These are phyloP conservation scores for Phalacrocorax aristotelis DNA, from an alignment of 2,113 vertebrate species.

Conservation along the genomic window DNA sequence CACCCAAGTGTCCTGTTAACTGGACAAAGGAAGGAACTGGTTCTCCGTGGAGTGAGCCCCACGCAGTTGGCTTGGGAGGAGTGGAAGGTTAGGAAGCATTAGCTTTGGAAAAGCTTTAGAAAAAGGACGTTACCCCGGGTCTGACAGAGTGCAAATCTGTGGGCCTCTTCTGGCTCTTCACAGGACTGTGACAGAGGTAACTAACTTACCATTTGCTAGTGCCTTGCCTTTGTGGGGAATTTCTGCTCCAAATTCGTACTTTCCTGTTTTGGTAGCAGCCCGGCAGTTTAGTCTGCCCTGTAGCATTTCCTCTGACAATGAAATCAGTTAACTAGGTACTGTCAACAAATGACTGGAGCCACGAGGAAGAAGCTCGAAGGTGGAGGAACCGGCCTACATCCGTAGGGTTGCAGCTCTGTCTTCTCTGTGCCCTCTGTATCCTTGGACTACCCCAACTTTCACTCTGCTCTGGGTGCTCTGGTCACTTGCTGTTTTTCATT, in stretches of 20 bases:
- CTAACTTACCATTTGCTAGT: neutral
- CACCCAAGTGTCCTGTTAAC: neutral
- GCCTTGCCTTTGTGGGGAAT: neutral
- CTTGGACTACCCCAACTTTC: neutral
- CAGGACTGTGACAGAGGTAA: neutral
- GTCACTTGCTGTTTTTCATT: neutral
- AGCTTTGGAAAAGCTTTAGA: neutral
- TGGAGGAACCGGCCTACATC: neutral
- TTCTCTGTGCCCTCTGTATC: neutral
- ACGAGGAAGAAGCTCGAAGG: neutral
- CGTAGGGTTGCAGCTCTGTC: neutral
- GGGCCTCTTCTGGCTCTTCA: neutral
- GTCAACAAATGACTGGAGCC: neutral
- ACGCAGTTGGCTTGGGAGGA: neutral
- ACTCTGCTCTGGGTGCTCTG: accelerated
- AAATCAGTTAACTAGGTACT: neutral
- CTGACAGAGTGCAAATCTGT: neutral
- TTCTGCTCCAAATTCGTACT: neutral
- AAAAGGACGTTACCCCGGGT: neutral
- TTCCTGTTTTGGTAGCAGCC: neutral
- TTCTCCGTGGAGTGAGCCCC: neutral
- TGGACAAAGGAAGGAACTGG: neutral
- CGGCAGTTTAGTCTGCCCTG: neutral
- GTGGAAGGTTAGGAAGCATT: neutral
- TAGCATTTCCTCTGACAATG: neutral